These are phyloP conservation scores for Passerculus sandwichensis DNA, from an alignment of 2,797 vertebrate genomes.

Conservation along the genomic window DNA sequence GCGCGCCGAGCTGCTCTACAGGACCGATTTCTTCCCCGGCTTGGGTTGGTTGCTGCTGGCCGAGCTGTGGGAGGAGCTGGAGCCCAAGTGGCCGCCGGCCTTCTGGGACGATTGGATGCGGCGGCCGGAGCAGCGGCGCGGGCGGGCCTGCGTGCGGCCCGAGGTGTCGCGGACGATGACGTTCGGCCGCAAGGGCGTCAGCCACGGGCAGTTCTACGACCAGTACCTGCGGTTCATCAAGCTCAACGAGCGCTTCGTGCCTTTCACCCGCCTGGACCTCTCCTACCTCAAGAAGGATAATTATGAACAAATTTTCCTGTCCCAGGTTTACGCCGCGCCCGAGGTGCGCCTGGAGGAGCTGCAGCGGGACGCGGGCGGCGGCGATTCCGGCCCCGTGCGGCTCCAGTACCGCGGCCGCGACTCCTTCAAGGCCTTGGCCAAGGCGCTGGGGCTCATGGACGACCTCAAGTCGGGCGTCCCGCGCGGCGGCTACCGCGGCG, in stretches of 20 bases:
- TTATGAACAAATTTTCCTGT: conserved; percentile 83
- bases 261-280: conserved; percentile 88
- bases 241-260: conserved; percentile 92
- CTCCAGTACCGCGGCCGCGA: conserved; percentile 89
- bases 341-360: conserved; percentile 86
- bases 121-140: conserved; percentile 87
- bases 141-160: conserved; percentile 88
- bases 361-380: conserved; percentile 67
- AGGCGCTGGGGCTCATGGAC: conserved; percentile 92
- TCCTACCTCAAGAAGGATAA: conserved; percentile 84
- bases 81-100: conserved; percentile 92
- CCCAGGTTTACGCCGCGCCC: conserved; percentile 82
- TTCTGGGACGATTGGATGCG: conserved; percentile 99
- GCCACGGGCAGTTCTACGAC: conserved; percentile 96
- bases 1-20: conserved; percentile 83
- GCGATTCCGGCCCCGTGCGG: conserved; percentile 77
- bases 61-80: conserved; percentile 90
- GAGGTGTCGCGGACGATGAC: conserved; percentile 95
- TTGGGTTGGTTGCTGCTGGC: conserved; percentile 91
- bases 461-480: conserved; percentile 96
- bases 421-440: conserved; percentile 91
- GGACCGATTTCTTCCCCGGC: conserved; percentile 95
- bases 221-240: conserved; percentile 94
- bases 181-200: conserved; percentile 93
- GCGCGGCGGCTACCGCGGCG: conserved; percentile 89